Evolutionary conservation across 1,140 invertebrate species (phyloP).

Genomic region (Drosophila trapezifrons): DNA sequence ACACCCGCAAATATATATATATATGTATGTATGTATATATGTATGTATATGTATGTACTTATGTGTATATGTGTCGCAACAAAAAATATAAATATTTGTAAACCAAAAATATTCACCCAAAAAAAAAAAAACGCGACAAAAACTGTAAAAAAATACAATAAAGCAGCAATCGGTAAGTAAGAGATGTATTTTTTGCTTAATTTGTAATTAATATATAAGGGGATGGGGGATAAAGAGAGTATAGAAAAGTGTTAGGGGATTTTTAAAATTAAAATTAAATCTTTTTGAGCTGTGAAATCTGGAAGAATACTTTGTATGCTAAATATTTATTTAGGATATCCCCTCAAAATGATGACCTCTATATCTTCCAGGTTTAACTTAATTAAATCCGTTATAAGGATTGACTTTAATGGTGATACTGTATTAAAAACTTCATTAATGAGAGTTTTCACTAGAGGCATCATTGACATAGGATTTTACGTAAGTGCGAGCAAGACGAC

Average conservation of each 20-base stretch:
- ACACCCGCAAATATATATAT: constrained; percentile 47
- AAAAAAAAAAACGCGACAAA: constrained; percentile 6
- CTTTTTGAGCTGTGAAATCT: neutral
- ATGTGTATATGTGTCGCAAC: constrained; percentile 50
- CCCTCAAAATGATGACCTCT: fast-evolving
- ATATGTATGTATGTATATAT: constrained; percentile 56
- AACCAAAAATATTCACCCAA: constrained; percentile 18
- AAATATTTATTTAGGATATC: neutral
- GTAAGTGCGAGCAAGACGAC: too few relatives aligned
- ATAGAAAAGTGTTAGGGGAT: neutral
- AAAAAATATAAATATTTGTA: constrained; percentile 13
- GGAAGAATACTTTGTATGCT: neutral
- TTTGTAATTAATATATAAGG: neutral
- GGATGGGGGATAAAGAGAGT: too few relatives aligned
- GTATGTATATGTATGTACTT: constrained; percentile 60
- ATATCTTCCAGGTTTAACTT: neutral
- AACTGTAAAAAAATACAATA: constrained; percentile 12
- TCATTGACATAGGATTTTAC: too few relatives aligned
- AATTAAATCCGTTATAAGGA: too few relatives aligned
- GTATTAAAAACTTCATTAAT: too few relatives aligned
- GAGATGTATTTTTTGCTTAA: neutral
- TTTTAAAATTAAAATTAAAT: neutral
- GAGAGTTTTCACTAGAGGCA: too few relatives aligned
- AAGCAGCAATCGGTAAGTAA: constrained; percentile 55
- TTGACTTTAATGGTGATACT: too few relatives aligned